Evolutionary conservation across 2,797 vertebrate genomes (phyloP).

Genomic region (Ptychadena robeensis): DNA sequence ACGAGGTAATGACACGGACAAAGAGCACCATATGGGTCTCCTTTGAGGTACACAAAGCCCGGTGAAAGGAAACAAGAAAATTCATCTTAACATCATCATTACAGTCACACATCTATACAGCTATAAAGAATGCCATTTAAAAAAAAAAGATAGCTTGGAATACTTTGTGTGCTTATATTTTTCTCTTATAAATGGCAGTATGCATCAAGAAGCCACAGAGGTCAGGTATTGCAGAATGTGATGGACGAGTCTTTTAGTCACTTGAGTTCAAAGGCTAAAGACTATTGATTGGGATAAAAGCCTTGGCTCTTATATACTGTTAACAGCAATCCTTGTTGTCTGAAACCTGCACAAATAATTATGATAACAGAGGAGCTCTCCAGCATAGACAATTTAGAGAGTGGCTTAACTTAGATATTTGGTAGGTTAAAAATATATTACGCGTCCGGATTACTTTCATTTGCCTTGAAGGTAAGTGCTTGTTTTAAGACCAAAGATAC

Average conservation of each 20-base stretch:
- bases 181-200: conserved; percentile 73
- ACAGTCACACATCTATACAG: conserved; percentile 78
- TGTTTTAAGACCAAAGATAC: neutral
- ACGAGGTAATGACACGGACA: conserved; percentile 99
- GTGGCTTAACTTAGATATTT: conserved; percentile 75
- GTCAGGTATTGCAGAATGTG: conserved; percentile 78
- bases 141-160: conserved; percentile 64
- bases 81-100: conserved; percentile 83
- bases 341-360: conserved; percentile 78
- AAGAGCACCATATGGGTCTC: conserved; percentile 99
- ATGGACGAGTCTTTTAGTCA: conserved; percentile 76
- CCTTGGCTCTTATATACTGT: conserved; percentile 80
- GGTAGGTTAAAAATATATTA: conserved; percentile 74
- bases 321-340: conserved; percentile 81
- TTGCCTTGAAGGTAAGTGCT: neutral
- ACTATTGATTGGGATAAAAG: conserved; percentile 87
- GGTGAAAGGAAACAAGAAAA: conserved; percentile 83
- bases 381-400: conserved; percentile 72
- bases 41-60: conserved; percentile 84
- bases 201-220: conserved; percentile 76
- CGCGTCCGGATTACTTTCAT: neutral
- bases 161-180: conserved; percentile 68
- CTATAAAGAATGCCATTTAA: conserved; percentile 69
- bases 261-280: conserved; percentile 83
- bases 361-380: conserved; percentile 74